These are phyloP conservation scores for Peromyscus polionotus DNA, from an alignment of 2,113 vertebrate species.

Conservation along the genomic window DNA sequence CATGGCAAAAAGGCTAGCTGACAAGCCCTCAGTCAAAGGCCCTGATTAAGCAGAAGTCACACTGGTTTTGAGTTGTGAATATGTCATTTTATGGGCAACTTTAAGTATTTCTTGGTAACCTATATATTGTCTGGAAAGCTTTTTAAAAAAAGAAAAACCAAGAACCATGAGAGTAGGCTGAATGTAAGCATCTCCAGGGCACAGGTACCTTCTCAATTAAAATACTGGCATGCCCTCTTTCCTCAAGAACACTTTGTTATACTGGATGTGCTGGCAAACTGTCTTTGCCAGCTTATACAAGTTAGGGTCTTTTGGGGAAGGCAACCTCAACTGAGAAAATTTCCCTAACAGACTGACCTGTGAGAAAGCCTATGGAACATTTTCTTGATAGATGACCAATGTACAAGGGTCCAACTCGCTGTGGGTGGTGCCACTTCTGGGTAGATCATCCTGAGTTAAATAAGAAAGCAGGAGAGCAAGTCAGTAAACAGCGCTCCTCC, in stretches of 20 bases:
- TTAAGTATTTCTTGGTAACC: not conserved
- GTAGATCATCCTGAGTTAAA: not conserved
- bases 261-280: no score
- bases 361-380: not conserved
- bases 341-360: not conserved
- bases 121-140: not conserved
- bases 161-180: not conserved
- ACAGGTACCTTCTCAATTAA: not conserved
- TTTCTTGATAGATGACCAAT: not conserved
- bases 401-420: not conserved
- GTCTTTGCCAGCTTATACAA: not conserved
- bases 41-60: not conserved
- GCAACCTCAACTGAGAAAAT: not conserved
- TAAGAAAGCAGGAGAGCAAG: not conserved
- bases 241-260: conserved; percentile 3
- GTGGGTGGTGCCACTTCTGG: not conserved
- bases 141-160: not conserved
- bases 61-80: not conserved
- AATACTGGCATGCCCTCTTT: conserved; percentile 3
- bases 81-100: not conserved
- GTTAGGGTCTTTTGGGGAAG: not conserved
- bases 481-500: not conserved
- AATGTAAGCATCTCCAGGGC: not conserved
- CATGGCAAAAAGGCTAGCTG: not conserved
- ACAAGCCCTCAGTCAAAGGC: not conserved